phyloP scores from a whole-genome alignment of 2,113 vertebrate genomes.

The Acanthochromis polyacanthus region DNA sequence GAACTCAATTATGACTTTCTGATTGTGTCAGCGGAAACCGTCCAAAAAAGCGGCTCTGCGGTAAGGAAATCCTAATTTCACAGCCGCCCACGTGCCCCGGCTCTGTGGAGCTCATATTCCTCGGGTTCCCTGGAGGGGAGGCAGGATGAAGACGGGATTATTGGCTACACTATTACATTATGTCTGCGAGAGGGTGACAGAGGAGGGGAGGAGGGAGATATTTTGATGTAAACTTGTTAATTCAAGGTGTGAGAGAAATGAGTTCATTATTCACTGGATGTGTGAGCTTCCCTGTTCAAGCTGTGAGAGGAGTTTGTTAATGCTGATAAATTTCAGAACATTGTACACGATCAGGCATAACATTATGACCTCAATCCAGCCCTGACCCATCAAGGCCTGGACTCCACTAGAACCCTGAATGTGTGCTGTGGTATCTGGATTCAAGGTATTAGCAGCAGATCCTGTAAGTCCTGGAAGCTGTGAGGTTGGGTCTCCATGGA shows the following conservation, averaged over 20 bases:
- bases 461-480: no score
- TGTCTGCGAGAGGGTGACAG: conserved; percentile 3
- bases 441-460: no score
- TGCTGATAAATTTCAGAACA: no score
- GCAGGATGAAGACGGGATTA: conserved; percentile 26
- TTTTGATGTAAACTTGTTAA: conserved; percentile 40
- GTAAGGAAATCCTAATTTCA: conserved; percentile 55
- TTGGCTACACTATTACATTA: conserved; percentile 20
- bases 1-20: conserved; percentile 50
- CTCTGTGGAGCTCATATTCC: conserved; percentile 25
- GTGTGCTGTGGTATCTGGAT: no score
- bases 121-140: conserved; percentile 7
- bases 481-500: no score
- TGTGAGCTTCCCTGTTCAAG: conserved; percentile 6
- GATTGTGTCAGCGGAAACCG: conserved; percentile 45
- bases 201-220: neutral
- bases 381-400: no score
- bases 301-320: neutral
- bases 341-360: no score
- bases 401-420: no score
- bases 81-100: conserved; percentile 40
- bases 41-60: conserved; percentile 12
- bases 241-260: conserved; percentile 18
- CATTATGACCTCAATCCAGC: no score
- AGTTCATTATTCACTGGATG: conserved; percentile 20